Evolutionary conservation across 1,140 invertebrate genomes (phyloP), one percentile per base, ranked within the genome.

Genomic region (Coenobita brevimanus): DNA sequence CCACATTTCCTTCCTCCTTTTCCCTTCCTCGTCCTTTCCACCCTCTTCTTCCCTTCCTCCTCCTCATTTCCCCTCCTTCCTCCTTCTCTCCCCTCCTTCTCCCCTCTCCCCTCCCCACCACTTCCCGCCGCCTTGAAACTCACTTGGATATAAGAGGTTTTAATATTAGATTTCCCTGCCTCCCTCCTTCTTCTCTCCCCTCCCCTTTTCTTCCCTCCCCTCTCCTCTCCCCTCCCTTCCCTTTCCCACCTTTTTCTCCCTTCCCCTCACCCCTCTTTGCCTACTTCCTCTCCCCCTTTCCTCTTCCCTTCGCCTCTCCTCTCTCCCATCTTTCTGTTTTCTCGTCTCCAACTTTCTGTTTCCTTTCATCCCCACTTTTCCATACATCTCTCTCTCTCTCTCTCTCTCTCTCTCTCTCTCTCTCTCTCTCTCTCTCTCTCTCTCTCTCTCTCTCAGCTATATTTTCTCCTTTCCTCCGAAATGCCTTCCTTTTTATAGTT

Each of bases 381-480:
- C n/a, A 13, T 13, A 13, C 54, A 57, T 13, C n/a, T 57, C n/a
- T 57, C n/a, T 57, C 17, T 64, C 62, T 64, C 62, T 64, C 62
- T 64, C 62, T 64, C 62, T 64, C 62, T 64, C 62, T 64, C 62
- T 64, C 62, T 64, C 62, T 64, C 17, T 17, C 17, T 17, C 17
- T 64, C 62, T 64, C 62, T 64, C 62, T 64, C 62, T 64, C 62
- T 64, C 62, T 64, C 62, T 67, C 62, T 67, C 62, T 67, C 62
- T 67, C 62, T n/a, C n/a, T n/a, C n/a, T n/a, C n/a, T n/a, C n/a
- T n/a, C n/a, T n/a, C n/a, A n/a, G n/a, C n/a, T n/a, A 13, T 33
- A 30, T 21, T 24, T 17, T n/a, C n/a, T n/a, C n/a, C n/a, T n/a
- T n/a, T n/a, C 38, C 64, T 69, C 6, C 38, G 30, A 33, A 3